phyloP scores from a whole-genome alignment of 2,888 invertebrate genomes.

The Limenitis camilla region DNA sequence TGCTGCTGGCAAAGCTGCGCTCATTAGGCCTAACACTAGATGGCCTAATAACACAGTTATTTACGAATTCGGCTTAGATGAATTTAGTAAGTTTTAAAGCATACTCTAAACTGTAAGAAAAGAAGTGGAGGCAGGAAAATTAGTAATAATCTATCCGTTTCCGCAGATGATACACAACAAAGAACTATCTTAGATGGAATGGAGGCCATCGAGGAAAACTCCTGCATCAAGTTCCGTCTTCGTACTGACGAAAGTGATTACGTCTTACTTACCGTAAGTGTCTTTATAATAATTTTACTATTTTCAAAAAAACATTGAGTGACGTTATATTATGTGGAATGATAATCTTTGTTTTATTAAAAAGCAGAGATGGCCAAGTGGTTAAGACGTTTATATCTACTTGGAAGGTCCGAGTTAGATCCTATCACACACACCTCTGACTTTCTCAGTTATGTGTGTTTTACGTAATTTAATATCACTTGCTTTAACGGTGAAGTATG shows the following conservation, averaged over 20 bases:
- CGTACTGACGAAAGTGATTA: conserved; percentile 44
- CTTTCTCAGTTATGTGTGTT: too few relatives aligned
- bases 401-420: too few relatives aligned
- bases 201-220: conserved; percentile 49
- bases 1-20: conserved; percentile 52
- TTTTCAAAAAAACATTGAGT: too few relatives aligned
- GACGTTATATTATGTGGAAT: too few relatives aligned
- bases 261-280: conserved; percentile 56
- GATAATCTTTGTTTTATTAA: too few relatives aligned
- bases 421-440: too few relatives aligned
- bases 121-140: too few relatives aligned
- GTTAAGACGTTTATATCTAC: too few relatives aligned
- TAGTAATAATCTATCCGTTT: too few relatives aligned
- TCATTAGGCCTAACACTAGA: conserved; percentile 47
- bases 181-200: conserved; percentile 48
- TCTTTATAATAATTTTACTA: neutral
- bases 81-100: conserved; percentile 44
- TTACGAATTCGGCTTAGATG: conserved; percentile 49
- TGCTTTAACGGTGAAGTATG: too few relatives aligned
- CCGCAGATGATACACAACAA: conserved; percentile 45
- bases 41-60: conserved; percentile 60
- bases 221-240: conserved; percentile 59
- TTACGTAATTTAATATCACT: too few relatives aligned
- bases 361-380: too few relatives aligned
- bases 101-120: neutral